These are phyloP conservation scores for Bufo bufo DNA, from an alignment of 2,113 vertebrate species.

Conservation along the genomic window DNA sequence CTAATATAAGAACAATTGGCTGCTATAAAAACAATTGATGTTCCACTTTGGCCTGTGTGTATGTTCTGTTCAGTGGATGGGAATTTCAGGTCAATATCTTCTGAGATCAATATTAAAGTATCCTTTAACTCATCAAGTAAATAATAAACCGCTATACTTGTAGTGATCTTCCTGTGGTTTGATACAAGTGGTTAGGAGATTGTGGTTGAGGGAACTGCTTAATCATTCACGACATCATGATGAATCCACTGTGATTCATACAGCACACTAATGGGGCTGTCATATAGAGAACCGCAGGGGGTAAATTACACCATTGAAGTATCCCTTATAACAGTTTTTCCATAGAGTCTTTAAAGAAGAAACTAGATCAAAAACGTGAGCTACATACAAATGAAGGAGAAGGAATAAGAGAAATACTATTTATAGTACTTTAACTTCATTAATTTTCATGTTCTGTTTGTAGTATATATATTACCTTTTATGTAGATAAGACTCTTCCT, in stretches of 20 bases:
- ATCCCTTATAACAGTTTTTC: neutral
- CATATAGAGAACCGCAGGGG: neutral
- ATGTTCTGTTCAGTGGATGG: conserved; percentile 4
- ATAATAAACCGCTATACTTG: neutral
- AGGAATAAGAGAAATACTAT: neutral
- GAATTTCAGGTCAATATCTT: neutral
- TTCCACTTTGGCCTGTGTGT: neutral
- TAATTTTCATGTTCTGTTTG: neutral
- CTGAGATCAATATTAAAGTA: neutral
- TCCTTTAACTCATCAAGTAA: neutral
- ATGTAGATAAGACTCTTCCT: neutral
- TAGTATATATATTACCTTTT: neutral
- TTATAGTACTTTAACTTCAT: neutral
- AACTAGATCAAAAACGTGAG: neutral
- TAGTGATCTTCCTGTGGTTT: neutral
- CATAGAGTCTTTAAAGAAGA: neutral
- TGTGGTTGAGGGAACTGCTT: neutral
- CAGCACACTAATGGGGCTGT: neutral
- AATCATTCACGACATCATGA: neutral
- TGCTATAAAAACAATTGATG: neutral
- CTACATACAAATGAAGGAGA: neutral
- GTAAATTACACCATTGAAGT: conserved; percentile 7
- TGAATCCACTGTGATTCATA: neutral
- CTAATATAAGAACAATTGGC: neutral
- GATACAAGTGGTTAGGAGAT: neutral